These are phyloP conservation scores for Cassiopea xamachana DNA, from an alignment of 30 jellyfish, hydroid and myxozoan species.

Conservation along the genomic window DNA sequence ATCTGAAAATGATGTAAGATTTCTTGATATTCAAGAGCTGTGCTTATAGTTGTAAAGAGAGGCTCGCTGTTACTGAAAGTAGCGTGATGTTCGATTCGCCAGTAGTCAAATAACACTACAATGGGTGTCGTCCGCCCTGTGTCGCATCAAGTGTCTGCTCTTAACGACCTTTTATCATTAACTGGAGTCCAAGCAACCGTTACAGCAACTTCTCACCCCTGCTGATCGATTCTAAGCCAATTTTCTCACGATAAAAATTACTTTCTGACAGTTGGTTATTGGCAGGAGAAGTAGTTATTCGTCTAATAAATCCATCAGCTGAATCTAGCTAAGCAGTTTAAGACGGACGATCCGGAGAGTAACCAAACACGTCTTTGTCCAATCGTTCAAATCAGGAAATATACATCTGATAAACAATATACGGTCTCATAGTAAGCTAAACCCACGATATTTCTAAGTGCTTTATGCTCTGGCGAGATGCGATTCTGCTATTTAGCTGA, in stretches of 20 bases:
- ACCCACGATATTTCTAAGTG: constrained; percentile 28
- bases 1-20: constrained; percentile 1
- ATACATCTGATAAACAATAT: constrained; percentile 26
- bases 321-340: constrained; percentile 27
- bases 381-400: constrained; percentile 45
- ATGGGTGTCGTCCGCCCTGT: not conserved
- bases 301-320: constrained; percentile 44
- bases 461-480: constrained; percentile 40
- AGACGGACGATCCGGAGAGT: constrained; percentile 54
- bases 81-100: not conserved
- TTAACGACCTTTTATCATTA: constrained; percentile 18
- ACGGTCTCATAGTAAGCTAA: constrained; percentile 29
- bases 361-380: constrained; percentile 58
- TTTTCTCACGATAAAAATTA: constrained; percentile 75
- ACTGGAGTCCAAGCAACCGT: constrained; percentile 34
- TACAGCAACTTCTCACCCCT: constrained; percentile 56
- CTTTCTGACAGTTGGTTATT: constrained; percentile 58
- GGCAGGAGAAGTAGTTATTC: constrained; percentile 56
- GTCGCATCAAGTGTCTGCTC: constrained; percentile 5
- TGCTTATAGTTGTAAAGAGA: no score
- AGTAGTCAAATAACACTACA: not conserved
- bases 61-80: not conserved
- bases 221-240: constrained; percentile 68
- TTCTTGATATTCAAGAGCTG: not conserved
- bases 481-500: constrained; percentile 51